A percentile compares a stretch with the other conserved stretches of the same genome.
Evolutionary conservation across 2,797 vertebrate genomes (phyloP).

Genomic region (Neosalanx taihuensis): DNA sequence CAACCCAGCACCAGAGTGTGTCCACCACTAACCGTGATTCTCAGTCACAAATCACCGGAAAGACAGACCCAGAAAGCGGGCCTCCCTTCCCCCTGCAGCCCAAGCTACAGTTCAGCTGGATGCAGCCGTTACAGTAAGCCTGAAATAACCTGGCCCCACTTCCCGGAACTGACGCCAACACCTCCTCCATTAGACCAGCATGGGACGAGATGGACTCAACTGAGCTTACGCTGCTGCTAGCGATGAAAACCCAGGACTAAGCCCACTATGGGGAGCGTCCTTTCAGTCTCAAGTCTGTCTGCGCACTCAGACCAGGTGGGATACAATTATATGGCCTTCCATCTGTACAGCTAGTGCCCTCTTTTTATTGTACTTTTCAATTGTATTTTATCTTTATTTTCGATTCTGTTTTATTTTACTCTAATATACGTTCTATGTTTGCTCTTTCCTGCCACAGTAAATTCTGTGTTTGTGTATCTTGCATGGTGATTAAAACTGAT

Average conservation of each 20-base stretch:
- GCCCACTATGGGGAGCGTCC: neutral
- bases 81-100: neutral
- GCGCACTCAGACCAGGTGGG: conserved; percentile 37
- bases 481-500: too few species aligned
- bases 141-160: conserved; percentile 60
- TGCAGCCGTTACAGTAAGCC: conserved; percentile 68
- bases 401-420: too few species aligned
- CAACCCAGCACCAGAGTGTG: conserved; percentile 38
- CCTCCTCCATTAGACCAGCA: conserved; percentile 64
- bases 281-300: conserved; percentile 19
- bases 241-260: neutral
- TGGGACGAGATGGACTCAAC: conserved; percentile 55
- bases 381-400: too few species aligned
- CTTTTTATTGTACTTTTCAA: too few species aligned
- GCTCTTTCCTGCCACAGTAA: too few species aligned
- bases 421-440: too few species aligned
- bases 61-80: conserved; percentile 29
- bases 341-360: too few species aligned
- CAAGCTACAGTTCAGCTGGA: conserved; percentile 47
- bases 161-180: conserved; percentile 46
- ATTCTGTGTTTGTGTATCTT: too few species aligned
- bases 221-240: conserved; percentile 43
- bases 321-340: conserved; percentile 12
- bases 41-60: conserved; percentile 56
- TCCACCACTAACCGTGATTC: conserved; percentile 44